Evolutionary conservation across 2,888 invertebrate species (phyloP), one percentile per base, ranked within the genome.

Genomic region (Lasioglossum pauxillum): DNA sequence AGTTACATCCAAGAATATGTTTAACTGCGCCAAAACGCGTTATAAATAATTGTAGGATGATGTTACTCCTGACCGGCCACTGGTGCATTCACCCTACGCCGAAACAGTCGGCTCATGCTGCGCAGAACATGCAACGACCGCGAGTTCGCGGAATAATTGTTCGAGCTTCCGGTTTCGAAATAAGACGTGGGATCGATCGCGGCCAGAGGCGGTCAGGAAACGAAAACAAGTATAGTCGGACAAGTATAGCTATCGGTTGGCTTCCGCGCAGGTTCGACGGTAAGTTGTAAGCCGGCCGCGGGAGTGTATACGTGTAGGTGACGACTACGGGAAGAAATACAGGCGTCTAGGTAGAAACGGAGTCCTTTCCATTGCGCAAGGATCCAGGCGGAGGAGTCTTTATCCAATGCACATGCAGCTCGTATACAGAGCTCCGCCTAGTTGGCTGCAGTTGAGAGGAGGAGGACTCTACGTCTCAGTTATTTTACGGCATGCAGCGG

Each of bases 401-500:
- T 87, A 85, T 77, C 90, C 90, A 90, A 90, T 90, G 90, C 89
- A 90, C 89, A 89, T 90, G 90, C 90, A 90, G 90, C 87, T 57
- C 86, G 87, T 89, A 89, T 87, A 89, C 84, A 85, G 90, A 90
- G 87, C 87, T 91, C 90, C 90, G 90, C 90, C 90, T 90, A 91
- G 91, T 87, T 77, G 87, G 90, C 82, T 88, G 85, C 84, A 84
- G 84, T 87, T 82, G 82, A 88, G 90, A 90, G 92, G 90, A 91
- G 91, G 91, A 91, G 88, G 89, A 90, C 83, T 77, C 88, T 60
- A 73, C 69, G 90, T 89, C 91, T 91, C 86, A 90, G 92, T 92
- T 92, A 92, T 90, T 92, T 91, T 90, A 90, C 91, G 89, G 89
- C 89, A 87, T 89, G 90, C 90, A 81, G 84, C 83, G 80, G 76